Evolutionary conservation across 2,113 vertebrate species (phyloP).

Genomic region (Zosterops lateralis): DNA sequence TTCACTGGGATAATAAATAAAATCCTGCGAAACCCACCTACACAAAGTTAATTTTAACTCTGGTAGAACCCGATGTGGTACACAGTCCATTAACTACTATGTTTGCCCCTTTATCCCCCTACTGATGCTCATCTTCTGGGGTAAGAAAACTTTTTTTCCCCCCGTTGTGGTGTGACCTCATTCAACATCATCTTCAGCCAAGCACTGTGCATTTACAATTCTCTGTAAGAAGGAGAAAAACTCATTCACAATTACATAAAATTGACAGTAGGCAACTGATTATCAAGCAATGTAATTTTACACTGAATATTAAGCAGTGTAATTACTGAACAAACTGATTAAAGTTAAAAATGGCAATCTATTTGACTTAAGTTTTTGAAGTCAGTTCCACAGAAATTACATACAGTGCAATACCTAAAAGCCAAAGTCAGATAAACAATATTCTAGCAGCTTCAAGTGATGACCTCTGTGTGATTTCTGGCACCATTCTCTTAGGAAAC

Average conservation of each 20-base stretch:
- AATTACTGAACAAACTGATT: not conserved
- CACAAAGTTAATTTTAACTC: slow-evolving; percentile 73
- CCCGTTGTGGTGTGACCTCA: slow-evolving; percentile 72
- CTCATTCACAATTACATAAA: slow-evolving; percentile 58
- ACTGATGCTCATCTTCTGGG: slow-evolving; percentile 72
- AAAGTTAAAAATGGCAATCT: not conserved
- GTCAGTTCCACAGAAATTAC: not conserved
- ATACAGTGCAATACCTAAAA: not conserved
- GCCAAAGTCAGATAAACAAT: not conserved
- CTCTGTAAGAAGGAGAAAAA: slow-evolving; percentile 78
- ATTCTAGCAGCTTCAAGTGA: not conserved
- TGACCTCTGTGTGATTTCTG: not conserved
- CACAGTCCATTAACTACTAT: slow-evolving; percentile 66
- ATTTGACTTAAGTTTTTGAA: not conserved
- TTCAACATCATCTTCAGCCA: slow-evolving; percentile 91
- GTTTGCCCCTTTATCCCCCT: slow-evolving; percentile 65
- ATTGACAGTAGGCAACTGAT: slow-evolving; percentile 34
- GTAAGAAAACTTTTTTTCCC: slow-evolving; percentile 58
- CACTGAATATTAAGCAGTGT: slow-evolving; percentile 28
- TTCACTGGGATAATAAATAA: slow-evolving; percentile 81
- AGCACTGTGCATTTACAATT: slow-evolving; percentile 82
- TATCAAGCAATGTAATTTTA: slow-evolving; percentile 40
- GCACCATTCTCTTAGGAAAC: not conserved
- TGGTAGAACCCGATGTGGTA: slow-evolving; percentile 73
- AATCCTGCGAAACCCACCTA: slow-evolving; percentile 71